These are phyloP conservation scores for Xenopus tropicalis DNA, from an alignment of 2,113 vertebrate genomes.

Conservation along the genomic window UCB_Xtro_10.0 CM004450.2:6101501-6102000, in stretches of 20 bases:
- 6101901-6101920: neutral
- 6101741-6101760: conserved; percentile 48
- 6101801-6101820: neutral
- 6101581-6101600: conserved; percentile 94
- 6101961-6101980: neutral
- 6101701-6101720: conserved; percentile 52
- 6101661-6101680: conserved; percentile 61
- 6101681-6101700: conserved; percentile 57
- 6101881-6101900: neutral
- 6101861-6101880: neutral
- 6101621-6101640: conserved; percentile 93
- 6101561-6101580: conserved; percentile 59
- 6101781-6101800: neutral
- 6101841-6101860: conserved; percentile 5
- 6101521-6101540: neutral
- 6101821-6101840: neutral
- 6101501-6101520: too few relatives aligned
- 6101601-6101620: conserved; percentile 82
- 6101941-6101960: neutral
- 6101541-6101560: conserved; percentile 32
- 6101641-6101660: conserved; percentile 80
- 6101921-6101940: neutral
- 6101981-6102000: neutral
- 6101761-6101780: conserved; percentile 40
- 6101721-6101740: conserved; percentile 53